These are phyloP conservation scores for Megaceryle torquata DNA, from an alignment of 2,113 vertebrate species.

Conservation along the genomic window DNA sequence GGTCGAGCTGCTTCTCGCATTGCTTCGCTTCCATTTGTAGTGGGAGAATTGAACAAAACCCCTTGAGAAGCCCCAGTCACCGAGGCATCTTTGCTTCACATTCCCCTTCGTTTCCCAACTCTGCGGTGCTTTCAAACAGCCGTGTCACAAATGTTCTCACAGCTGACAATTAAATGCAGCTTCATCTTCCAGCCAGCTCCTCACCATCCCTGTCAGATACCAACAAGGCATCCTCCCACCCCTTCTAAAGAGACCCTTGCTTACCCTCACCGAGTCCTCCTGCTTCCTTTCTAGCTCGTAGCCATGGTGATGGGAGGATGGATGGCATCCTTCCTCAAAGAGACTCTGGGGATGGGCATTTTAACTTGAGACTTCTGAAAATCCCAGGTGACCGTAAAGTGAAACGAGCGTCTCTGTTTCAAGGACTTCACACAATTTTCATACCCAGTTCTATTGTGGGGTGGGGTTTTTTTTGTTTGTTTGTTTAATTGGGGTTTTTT, in stretches of 20 bases:
- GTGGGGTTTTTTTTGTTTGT: no score
- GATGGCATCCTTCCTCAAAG: background rate
- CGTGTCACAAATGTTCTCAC: background rate
- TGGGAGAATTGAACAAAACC: background rate
- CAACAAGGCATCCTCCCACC: no score
- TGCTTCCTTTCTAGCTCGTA: background rate
- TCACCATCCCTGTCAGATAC: no score
- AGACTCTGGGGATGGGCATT: background rate
- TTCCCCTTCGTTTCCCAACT: background rate
- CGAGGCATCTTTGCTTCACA: background rate
- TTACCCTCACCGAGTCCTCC: background rate
- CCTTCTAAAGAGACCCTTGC: no score
- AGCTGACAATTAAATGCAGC: background rate
- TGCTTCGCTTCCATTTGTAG: background rate
- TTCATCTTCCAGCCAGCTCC: background rate
- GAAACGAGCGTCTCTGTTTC: background rate
- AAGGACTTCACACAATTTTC: background rate
- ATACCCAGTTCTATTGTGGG: background rate
- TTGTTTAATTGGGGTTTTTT: no score
- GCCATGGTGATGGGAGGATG: background rate
- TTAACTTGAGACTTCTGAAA: background rate
- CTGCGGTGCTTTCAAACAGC: background rate
- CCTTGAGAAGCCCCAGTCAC: background rate
- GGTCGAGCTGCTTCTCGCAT: background rate
- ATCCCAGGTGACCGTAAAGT: background rate